Conservation (phyloP, 2,797 vertebrate species). For the Pterois miles region DNA sequence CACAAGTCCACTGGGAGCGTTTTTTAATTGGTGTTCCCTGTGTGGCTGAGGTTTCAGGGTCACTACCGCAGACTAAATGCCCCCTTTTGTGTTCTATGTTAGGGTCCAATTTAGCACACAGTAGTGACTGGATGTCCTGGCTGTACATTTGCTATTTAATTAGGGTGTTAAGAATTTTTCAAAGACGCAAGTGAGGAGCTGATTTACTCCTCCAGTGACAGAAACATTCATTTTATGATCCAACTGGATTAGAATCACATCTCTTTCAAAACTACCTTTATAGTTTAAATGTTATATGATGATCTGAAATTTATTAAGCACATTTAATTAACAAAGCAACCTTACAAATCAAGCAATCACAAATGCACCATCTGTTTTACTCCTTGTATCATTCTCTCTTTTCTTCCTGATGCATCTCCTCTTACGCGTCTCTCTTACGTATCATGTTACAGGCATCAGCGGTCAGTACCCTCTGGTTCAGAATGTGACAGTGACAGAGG, state of each 20-base stretch:
- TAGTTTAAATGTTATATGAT: not conserved
- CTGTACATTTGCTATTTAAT: constrained; percentile 61
- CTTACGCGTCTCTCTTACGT: constrained; percentile 19
- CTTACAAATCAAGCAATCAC: constrained; percentile 7
- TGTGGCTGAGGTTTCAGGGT: constrained; percentile 57
- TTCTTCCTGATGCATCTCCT: not conserved
- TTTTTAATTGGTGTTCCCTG: constrained; percentile 70
- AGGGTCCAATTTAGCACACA: constrained; percentile 65
- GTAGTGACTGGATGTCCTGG: constrained; percentile 40
- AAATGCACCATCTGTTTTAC: constrained; percentile 29
- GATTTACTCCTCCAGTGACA: not conserved
- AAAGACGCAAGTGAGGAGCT: constrained; percentile 3
- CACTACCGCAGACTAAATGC: constrained; percentile 53
- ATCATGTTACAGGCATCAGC: constrained; percentile 65
- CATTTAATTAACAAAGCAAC: constrained; percentile 18
- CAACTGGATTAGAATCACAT: not conserved
- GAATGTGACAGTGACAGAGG: constrained; percentile 96
- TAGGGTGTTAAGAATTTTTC: constrained; percentile 34
- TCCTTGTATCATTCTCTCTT: not conserved
- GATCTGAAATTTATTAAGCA: not conserved
- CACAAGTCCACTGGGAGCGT: constrained; percentile 36
- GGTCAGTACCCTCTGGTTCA: constrained; percentile 96
- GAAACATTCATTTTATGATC: not conserved
- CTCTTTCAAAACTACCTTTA: not conserved
- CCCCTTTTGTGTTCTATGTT: constrained; percentile 56